Evolutionary conservation across 2,888 invertebrate species (phyloP).

Genomic region (Eristalis tenax): DNA sequence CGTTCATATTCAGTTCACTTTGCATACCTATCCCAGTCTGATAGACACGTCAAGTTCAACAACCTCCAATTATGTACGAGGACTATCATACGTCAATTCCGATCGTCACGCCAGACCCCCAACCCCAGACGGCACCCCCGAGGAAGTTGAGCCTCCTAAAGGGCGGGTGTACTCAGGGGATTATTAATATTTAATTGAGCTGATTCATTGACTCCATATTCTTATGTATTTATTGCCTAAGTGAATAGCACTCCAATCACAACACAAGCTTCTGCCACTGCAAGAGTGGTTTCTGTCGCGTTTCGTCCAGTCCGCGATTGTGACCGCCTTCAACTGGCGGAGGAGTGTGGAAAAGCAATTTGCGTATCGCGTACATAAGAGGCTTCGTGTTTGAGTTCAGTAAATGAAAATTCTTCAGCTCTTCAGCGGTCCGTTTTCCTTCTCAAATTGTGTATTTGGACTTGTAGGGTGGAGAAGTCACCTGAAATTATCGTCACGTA

Average conservation of each 20-base stretch:
- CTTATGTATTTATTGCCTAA: constrained; percentile 5
- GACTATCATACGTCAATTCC: constrained; percentile 40
- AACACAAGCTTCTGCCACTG: neutral
- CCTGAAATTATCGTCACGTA: neutral
- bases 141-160: neutral
- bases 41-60: constrained; percentile 53
- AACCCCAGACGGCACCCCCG: neutral
- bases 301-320: neutral
- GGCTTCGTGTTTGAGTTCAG: neutral
- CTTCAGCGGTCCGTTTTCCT: neutral
- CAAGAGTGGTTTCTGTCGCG: neutral
- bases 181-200: constrained; percentile 19
- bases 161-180: constrained; percentile 7
- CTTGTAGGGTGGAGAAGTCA: neutral
- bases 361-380: constrained; percentile 8
- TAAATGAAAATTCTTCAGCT: neutral
- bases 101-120: constrained; percentile 30
- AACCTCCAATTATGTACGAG: constrained; percentile 29
- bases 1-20: neutral
- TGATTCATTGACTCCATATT: constrained; percentile 33
- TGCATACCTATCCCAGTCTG: constrained; percentile 17
- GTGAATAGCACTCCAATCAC: constrained; percentile 15
- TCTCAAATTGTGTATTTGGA: neutral
- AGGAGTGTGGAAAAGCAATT: neutral
- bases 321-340: neutral